A percentile compares a stretch with the other conserved stretches of the same genome.
Conservation (phyloP, 2,797 vertebrate genomes). For the Alosa sapidissima region DNA sequence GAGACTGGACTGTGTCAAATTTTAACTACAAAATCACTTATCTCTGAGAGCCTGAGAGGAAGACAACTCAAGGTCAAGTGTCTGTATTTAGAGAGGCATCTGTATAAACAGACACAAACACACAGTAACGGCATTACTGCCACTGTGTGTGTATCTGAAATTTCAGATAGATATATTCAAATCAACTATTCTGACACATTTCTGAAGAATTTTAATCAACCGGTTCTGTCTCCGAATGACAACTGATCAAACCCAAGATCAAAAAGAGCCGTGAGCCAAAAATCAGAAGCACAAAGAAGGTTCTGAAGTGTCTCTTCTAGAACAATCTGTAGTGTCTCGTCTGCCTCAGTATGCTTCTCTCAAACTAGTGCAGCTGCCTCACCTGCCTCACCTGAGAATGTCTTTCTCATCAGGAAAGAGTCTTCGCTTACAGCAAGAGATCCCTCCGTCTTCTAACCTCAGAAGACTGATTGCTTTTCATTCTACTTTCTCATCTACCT, state of each 20-base stretch:
- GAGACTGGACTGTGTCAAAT: neutral
- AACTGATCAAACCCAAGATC: neutral
- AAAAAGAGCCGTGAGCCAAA: neutral
- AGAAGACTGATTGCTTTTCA: neutral
- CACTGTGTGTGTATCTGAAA: neutral
- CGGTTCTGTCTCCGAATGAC: neutral
- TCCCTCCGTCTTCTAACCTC: neutral
- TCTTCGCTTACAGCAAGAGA: neutral
- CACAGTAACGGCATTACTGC: neutral
- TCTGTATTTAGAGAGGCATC: neutral
- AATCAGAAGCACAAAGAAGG: neutral
- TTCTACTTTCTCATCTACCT: neutral
- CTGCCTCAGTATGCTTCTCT: neutral
- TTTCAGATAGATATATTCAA: neutral
- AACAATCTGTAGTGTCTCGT: neutral
- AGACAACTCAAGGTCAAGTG: neutral
- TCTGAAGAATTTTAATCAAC: neutral
- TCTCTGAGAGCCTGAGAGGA: neutral
- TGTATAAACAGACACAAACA: neutral
- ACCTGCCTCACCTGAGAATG: too few relatives aligned
- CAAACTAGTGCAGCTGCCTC: neutral
- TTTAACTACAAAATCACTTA: constrained; percentile 22
- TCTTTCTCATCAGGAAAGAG: too few relatives aligned
- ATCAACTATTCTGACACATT: neutral
- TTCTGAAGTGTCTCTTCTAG: neutral